A percentile compares a stretch with the other conserved stretches of the same genome.
Conservation (phyloP, 92 coral and sea anemone species). For the Pocillopora grandis region DNA sequence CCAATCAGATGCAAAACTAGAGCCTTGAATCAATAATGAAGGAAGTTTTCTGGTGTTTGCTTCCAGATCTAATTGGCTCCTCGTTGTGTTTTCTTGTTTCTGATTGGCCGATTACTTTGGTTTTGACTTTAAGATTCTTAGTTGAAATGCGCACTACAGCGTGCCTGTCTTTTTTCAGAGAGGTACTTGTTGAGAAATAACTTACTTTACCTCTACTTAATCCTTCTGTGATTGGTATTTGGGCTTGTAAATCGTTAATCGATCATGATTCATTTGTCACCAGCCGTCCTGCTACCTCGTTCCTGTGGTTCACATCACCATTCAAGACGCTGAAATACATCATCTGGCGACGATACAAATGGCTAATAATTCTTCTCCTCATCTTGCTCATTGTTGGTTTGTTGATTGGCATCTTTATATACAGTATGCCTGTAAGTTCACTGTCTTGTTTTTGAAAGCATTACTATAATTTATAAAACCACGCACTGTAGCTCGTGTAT, state of each 20-base stretch:
- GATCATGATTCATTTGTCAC: neutral
- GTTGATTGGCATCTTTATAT: slow-evolving; percentile 66
- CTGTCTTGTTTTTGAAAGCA: neutral
- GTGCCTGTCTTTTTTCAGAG: too few species aligned
- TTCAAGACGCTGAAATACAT: slow-evolving; percentile 82
- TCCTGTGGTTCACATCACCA: slow-evolving; percentile 87
- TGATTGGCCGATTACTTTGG: too few species aligned
- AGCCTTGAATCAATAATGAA: too few species aligned
- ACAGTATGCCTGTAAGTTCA: slow-evolving; percentile 77
- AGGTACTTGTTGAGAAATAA: too few species aligned
- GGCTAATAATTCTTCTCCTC: slow-evolving; percentile 70
- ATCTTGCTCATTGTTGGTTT: slow-evolving; percentile 57
- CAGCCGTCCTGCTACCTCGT: slow-evolving; percentile 92
- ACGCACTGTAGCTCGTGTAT: too few species aligned
- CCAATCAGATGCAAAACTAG: too few species aligned
- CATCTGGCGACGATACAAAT: slow-evolving; percentile 86
- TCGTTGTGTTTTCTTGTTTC: too few species aligned
- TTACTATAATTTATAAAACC: too few species aligned
- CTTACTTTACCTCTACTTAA: neutral
- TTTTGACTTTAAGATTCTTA: too few species aligned
- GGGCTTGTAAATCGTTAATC: neutral
- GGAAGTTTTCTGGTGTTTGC: too few species aligned
- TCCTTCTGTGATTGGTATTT: neutral
- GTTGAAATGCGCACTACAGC: too few species aligned
- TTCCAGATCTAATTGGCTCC: too few species aligned